These are phyloP conservation scores for Hydropotes inermis DNA, from an alignment of 2,113 vertebrate species.

Conservation along the genomic window DNA sequence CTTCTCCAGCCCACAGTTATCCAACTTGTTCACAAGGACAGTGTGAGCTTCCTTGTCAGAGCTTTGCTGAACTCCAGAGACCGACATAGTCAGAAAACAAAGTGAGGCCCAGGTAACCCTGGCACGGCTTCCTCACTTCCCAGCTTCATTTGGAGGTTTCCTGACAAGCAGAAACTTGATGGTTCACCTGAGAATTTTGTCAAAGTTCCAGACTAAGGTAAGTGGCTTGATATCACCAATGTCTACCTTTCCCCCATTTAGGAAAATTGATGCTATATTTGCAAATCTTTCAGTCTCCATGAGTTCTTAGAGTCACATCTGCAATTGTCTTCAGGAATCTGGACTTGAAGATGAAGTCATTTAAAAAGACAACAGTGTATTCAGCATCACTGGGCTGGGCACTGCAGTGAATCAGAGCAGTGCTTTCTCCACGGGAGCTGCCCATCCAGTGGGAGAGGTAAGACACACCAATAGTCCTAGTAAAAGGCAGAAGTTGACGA, in stretches of 20 bases:
- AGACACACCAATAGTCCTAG: background rate
- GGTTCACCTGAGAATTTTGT: background rate
- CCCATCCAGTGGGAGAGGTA: background rate
- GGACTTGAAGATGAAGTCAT: background rate
- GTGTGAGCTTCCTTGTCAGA: background rate
- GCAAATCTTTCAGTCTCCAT: background rate
- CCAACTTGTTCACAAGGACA: background rate
- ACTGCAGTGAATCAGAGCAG: background rate
- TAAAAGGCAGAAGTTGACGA: background rate
- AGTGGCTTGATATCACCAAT: background rate
- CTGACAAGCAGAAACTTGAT: background rate
- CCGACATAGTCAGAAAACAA: background rate
- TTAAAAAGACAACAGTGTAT: background rate
- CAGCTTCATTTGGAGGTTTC: background rate
- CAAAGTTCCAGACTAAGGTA: background rate
- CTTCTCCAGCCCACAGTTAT: background rate
- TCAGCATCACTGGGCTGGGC: background rate
- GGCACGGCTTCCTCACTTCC: background rate
- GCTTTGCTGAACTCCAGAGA: conserved; percentile 19
- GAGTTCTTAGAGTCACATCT: background rate
- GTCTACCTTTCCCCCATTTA: background rate
- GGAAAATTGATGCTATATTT: background rate
- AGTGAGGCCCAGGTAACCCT: background rate
- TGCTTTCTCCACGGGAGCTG: background rate
- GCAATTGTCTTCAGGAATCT: background rate